Conservation (phyloP, 2,888 invertebrate species). For the Lasioglossum zephyrum region DNA sequence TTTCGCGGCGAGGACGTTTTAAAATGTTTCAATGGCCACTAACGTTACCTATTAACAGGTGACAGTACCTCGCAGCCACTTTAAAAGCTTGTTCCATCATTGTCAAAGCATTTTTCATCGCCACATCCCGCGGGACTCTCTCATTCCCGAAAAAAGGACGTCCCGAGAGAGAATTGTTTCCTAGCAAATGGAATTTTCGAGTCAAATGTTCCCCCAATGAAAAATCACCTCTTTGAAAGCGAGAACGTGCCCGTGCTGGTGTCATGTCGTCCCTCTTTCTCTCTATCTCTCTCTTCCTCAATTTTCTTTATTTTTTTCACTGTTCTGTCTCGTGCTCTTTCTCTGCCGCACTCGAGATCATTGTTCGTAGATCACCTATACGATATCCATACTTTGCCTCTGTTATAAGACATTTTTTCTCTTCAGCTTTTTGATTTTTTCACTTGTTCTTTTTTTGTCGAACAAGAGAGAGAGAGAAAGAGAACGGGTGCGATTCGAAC, state of each 20-base stretch:
- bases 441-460: neutral
- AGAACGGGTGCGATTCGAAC: neutral
- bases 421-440: neutral
- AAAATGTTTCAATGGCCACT: neutral
- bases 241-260: slow-evolving; percentile 18
- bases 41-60: neutral
- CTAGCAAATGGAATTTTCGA: slow-evolving; percentile 32
- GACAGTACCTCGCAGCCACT: neutral
- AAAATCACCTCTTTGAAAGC: slow-evolving; percentile 50
- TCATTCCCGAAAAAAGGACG: neutral
- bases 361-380: slow-evolving; percentile 22
- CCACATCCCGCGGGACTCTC: neutral
- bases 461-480: neutral
- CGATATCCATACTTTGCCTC: neutral
- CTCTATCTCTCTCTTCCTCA: slow-evolving; percentile 2
- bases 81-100: neutral
- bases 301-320: neutral
- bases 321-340: slow-evolving; percentile 1
- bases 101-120: neutral
- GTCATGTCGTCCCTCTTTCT: neutral
- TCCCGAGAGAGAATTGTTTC: neutral
- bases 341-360: slow-evolving; percentile 24
- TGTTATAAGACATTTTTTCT: neutral
- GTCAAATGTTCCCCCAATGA: slow-evolving; percentile 36
- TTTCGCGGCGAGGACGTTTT: slow-evolving; percentile 3